These are phyloP conservation scores for Biston betularia DNA, from an alignment of 2,888 invertebrate genomes.

Conservation along the genomic window DNA sequence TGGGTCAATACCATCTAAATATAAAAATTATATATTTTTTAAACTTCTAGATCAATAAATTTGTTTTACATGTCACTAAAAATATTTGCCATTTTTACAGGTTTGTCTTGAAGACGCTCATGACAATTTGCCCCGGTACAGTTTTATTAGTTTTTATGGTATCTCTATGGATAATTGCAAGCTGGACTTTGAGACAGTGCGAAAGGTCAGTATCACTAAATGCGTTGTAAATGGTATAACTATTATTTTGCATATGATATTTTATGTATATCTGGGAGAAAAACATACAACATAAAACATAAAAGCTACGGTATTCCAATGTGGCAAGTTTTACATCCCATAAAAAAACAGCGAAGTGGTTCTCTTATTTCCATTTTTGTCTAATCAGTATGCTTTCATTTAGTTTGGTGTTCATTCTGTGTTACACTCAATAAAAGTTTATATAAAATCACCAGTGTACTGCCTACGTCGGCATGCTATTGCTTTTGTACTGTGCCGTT, in stretches of 20 bases:
- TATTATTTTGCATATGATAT: slow-evolving; percentile 49
- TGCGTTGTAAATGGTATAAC: slow-evolving; percentile 52
- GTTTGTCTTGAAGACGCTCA: slow-evolving; percentile 98
- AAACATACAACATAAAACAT: too few species aligned
- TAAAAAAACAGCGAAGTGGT: slow-evolving; percentile 21
- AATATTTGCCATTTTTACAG: slow-evolving; percentile 64
- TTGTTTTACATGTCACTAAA: not conserved
- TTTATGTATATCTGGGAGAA: slow-evolving; percentile 43
- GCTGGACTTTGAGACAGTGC: slow-evolving; percentile 99
- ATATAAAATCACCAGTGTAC: slow-evolving; percentile 65
- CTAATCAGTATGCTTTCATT: slow-evolving; percentile 68
- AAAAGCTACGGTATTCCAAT: slow-evolving; percentile 5
- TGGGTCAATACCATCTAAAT: too few species aligned
- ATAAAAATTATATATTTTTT: not conserved
- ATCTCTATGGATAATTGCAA: slow-evolving; percentile 99
- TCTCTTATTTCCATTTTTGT: slow-evolving; percentile 46
- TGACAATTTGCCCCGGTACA: slow-evolving; percentile 99
- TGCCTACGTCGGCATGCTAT: slow-evolving; percentile 79
- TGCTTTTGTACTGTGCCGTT: slow-evolving; percentile 82
- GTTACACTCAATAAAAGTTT: slow-evolving; percentile 58
- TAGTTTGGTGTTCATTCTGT: slow-evolving; percentile 62
- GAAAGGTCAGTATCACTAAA: slow-evolving; percentile 92
- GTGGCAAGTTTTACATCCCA: slow-evolving; percentile 28
- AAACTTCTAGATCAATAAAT: not conserved
- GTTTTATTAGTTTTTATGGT: slow-evolving; percentile 99